phyloP scores from a whole-genome alignment of 1,140 invertebrate genomes.

The Temnothorax curvispinosus region DNA sequence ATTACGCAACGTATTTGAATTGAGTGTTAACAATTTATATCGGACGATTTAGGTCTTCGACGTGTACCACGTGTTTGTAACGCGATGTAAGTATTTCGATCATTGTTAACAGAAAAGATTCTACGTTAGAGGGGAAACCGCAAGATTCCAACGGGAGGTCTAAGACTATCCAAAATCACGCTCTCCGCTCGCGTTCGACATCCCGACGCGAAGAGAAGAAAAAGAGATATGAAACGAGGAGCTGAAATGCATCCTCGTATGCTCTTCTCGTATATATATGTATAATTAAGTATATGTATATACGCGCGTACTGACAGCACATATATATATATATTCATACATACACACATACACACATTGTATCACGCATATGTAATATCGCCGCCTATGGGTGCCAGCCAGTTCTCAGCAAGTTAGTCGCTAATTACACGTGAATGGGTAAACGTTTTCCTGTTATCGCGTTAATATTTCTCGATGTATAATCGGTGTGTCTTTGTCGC shows the following conservation, averaged over 20 bases:
- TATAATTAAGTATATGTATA: slow-evolving; percentile 63
- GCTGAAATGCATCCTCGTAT: slow-evolving; percentile 4
- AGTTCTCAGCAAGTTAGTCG: slow-evolving; percentile 70
- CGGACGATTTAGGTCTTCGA: neutral
- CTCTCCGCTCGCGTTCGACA: slow-evolving; percentile 8
- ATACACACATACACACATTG: slow-evolving; percentile 46
- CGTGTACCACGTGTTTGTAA: slow-evolving; percentile 16
- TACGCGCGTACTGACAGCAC: slow-evolving; percentile 50
- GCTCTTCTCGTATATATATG: slow-evolving; percentile 66
- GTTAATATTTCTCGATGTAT: slow-evolving; percentile 83
- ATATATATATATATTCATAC: slow-evolving; percentile 48
- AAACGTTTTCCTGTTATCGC: slow-evolving; percentile 81
- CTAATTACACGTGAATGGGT: slow-evolving; percentile 77
- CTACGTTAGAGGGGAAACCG: slow-evolving; percentile 36
- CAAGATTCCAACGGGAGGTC: slow-evolving; percentile 42
- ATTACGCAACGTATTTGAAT: slow-evolving; percentile 1
- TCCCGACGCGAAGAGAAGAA: slow-evolving; percentile 20
- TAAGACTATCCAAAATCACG: slow-evolving; percentile 34
- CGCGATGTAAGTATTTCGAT: slow-evolving; percentile 29
- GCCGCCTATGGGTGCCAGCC: slow-evolving; percentile 62
- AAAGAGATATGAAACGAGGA: slow-evolving; percentile 19
- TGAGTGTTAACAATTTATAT: slow-evolving; percentile 3
- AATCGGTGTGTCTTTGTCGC: slow-evolving; percentile 79
- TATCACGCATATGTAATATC: slow-evolving; percentile 60
- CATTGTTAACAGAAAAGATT: neutral